Evolutionary conservation across 2,888 invertebrate species (phyloP), one percentile per base, ranked within the genome.

Genomic region (Pocota personata): DNA sequence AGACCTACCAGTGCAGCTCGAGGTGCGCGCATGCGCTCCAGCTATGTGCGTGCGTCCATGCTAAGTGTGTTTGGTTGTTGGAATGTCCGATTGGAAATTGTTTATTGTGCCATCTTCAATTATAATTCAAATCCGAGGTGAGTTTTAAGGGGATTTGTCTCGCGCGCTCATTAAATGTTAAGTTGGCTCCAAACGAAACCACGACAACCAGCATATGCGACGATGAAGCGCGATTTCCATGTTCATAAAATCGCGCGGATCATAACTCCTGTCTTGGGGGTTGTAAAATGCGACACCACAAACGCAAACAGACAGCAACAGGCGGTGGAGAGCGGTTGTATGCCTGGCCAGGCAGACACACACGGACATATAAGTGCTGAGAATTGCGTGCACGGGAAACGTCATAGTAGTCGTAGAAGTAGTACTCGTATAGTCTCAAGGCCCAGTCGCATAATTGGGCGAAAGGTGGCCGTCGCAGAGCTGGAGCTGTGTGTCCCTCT

Each of bases 371-470:
- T 58, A 55, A 62, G 83, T 52, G 62, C 57, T 58, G 76, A 57
- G 84, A 71, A 77, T 86, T 86, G 86, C 86, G 86, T 86, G 86
- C 76, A 76, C 86, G 76, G 82, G 50, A 86, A 82, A 77, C 80
- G 86, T 86, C 86, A 76, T 69, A 73, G 60, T 46, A 2, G 24
- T 24, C 80, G 86, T 86, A 82, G 71, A 64, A 73, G 60, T 46
- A 2, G 24, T 24, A 24, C 24, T 24, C 35, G 27, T n/a, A n/a
- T n/a, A 40, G 62, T 55, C 37, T 43, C 73, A 64, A 48, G 60
- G 50, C 80, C 27, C 40, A 46, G 75, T 64, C 73, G 76, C 72
- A 86, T 86, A 86, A 86, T 86, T 86, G 86, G 86, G 86, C 86
- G 82, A 82, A 86, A 86, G 76, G 43, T 77, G 69, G 71, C 50